Evolutionary conservation across 2,113 vertebrate species (phyloP), one percentile per base, ranked within the genome.

Genomic region (Tragelaphus strepsiceros): DNA sequence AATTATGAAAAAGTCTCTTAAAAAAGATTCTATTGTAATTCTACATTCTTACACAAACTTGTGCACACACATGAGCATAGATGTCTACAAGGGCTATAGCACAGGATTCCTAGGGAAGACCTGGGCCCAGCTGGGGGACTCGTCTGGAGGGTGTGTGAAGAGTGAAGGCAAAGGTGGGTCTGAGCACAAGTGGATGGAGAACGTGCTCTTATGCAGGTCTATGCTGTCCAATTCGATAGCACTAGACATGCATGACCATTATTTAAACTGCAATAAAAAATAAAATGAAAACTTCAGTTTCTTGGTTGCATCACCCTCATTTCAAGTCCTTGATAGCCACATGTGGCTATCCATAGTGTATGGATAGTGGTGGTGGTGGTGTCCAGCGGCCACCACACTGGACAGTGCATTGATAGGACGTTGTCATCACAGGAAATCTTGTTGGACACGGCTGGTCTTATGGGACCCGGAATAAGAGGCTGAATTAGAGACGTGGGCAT

Each of bases 341-440:
- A 0, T 2, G 28, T 16, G 39, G 83, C 28, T 62, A 0, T 14
- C 61, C 61, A 30, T 30, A 62, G 28, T 62, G 61, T 14, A 14
- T 14, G 59, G 59, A 14, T 6, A 43, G 43, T 43, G 3, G 26
- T 7, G 59, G 26, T 14, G 28, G 28, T 15, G 13, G 61, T 30
- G 28, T 30, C 61, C 64, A 3, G 71, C 0, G 1, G 43, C 56
- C 7, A 0, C 64, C 30, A 6, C 19, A 5, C 3, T 12, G 51
- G 13, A 17, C 5, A 3, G 0, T 28, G 28, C 59, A 0, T 24
- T 28, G 10, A 2, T 0, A 51, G 39, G 58, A 35, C 4, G 0
- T 10, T 4, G 2, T 30, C 39, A 15, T 28, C 11, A 8, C 13
- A 3, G 71, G 53, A 59, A 62, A 43, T 15, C 28, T n/a, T 9